Conservation (phyloP, 2,113 vertebrate genomes). For the Marmota monax region DNA sequence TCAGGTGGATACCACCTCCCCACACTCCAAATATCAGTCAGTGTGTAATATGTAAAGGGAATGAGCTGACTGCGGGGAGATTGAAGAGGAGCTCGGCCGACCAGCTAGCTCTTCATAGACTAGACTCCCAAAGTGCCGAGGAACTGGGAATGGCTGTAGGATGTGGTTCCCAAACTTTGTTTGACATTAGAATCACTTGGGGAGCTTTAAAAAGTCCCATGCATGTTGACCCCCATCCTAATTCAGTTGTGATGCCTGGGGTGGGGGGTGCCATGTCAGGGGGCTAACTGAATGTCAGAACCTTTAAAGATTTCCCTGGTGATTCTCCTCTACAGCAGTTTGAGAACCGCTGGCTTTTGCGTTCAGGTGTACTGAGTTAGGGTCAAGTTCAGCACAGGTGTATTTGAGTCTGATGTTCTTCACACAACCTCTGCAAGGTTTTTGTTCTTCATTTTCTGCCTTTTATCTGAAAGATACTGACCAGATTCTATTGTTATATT, state of each 20-base stretch:
- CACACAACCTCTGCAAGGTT: background rate
- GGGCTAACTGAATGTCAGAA: background rate
- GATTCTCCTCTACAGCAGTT: background rate
- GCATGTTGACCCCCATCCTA: background rate
- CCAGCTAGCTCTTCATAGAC: background rate
- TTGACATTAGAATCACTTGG: background rate
- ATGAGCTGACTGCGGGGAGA: no score
- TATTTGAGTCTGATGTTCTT: background rate
- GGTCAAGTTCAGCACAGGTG: background rate
- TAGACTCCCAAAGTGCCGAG: background rate
- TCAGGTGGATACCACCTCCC: background rate
- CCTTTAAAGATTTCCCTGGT: background rate
- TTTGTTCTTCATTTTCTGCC: slow-evolving; percentile 5
- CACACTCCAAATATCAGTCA: background rate
- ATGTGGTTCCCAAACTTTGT: background rate
- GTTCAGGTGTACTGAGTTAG: background rate
- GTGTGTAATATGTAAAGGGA: background rate
- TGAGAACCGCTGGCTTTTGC: background rate
- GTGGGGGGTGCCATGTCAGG: no score
- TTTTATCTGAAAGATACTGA: background rate
- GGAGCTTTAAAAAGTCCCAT: background rate
- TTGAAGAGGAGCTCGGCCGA: rapidly evolving
- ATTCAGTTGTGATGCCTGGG: rapidly evolving
- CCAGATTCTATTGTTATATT: no score
- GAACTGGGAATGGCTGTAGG: background rate